Evolutionary conservation across 2,797 vertebrate genomes (phyloP), one percentile per base, ranked within the genome.

Genomic region (Amazona finschi): DNA sequence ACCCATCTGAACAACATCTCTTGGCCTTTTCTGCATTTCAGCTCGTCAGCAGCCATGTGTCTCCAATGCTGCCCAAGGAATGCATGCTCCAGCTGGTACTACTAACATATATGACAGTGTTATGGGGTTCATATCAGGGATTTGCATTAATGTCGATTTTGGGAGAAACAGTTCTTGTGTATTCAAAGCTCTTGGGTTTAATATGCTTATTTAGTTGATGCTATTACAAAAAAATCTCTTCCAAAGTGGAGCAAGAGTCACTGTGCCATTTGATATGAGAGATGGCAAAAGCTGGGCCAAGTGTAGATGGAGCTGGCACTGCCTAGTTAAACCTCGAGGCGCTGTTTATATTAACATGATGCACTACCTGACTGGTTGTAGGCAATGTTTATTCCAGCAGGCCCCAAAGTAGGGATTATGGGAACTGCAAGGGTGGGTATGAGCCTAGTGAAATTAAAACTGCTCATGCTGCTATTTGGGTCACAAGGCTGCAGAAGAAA

Each of bases 371-470:
- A 85, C 84, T 81, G 69, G 84, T 60, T 4, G 1, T 1, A 33
- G 78, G 89, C 78, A 87, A 30, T 94, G 62, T 96, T 96, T 97
- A 90, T 25, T 62, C 36, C 85, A 94, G 62, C 2, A 3, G 76
- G 82, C 53, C 46, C 73, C 73, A 38, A 81, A 70, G 31, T 0
- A 62, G 61, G 82, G 46, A 18, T 30, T 81, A 39, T 1, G 6
- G 62, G 53, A 80, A 17, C 71, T 52, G 57, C 33, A 67, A 67
- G 70, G 33, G 33, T 83, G 85, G 46, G 62, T 39, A 69, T 8
- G 46, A 88, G 62, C 58, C 73, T 65, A 78, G 36, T 86, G 84
- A 94, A 93, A 84, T 58, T 9, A 50, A 88, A 94, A 72, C 62
- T 65, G 58, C 49, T 82, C 43, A 3, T 62, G 49, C 39, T 91